Evolutionary conservation across 1,140 invertebrate species (phyloP).

Genomic region (Mercenaria mercenaria): DNA sequence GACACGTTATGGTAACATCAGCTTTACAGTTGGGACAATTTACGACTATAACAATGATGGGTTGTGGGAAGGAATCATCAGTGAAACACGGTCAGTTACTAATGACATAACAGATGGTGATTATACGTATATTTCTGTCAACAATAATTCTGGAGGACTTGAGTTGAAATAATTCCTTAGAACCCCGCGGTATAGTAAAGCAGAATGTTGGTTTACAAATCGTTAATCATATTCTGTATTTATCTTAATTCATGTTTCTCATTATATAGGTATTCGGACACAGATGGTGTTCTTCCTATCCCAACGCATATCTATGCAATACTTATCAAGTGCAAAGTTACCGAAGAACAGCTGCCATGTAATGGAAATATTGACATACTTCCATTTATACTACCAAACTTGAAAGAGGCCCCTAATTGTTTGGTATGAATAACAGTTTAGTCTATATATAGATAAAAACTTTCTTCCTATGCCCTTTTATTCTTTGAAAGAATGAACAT

Average conservation of each 20-base stretch:
- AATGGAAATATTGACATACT: constrained; percentile 62
- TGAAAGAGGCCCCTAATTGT: constrained; percentile 69
- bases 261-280: constrained; percentile 45
- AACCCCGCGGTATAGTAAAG: too few species aligned
- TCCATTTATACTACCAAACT: constrained; percentile 73
- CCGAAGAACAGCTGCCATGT: constrained; percentile 38
- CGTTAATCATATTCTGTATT: too few species aligned
- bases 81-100: constrained; percentile 51
- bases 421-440: constrained; percentile 67
- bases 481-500: too few species aligned
- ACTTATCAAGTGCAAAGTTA: constrained; percentile 64
- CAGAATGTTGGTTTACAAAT: too few species aligned
- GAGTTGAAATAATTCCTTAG: too few species aligned
- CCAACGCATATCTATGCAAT: constrained; percentile 74
- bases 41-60: constrained; percentile 78
- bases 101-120: background rate
- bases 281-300: constrained; percentile 44
- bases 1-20: constrained; percentile 68
- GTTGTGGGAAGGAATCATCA: constrained; percentile 53
- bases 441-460: background rate
- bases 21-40: constrained; percentile 69
- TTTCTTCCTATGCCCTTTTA: background rate
- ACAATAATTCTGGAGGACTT: too few species aligned
- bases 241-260: too few species aligned
- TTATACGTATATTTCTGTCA: background rate